These are phyloP conservation scores for Pterocles orientalis DNA, from an alignment of 2,113 vertebrate genomes.

Conservation along the genomic window DNA sequence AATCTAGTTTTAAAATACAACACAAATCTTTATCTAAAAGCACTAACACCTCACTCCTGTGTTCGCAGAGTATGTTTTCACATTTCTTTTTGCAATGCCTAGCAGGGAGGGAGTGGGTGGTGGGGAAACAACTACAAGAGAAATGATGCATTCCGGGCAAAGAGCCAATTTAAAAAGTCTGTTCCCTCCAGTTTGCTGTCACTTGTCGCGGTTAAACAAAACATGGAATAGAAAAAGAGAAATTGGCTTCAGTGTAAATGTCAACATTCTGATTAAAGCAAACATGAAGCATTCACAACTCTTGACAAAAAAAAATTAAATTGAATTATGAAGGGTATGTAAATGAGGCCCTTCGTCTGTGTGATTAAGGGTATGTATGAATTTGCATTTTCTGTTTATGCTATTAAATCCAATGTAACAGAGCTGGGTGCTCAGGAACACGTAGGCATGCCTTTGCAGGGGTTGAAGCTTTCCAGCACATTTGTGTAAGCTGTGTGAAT, in stretches of 20 bases:
- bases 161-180: slow-evolving; percentile 84
- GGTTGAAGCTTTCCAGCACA: background rate
- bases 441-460: background rate
- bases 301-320: slow-evolving; percentile 80
- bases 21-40: slow-evolving; percentile 84
- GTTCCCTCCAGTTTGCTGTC: slow-evolving; percentile 84
- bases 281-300: slow-evolving; percentile 82
- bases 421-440: slow-evolving; percentile 15
- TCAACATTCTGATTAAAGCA: slow-evolving; percentile 88
- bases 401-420: slow-evolving; percentile 43
- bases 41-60: slow-evolving; percentile 78
- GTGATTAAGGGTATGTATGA: slow-evolving; percentile 68
- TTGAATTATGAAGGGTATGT: slow-evolving; percentile 82
- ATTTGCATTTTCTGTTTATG: slow-evolving; percentile 73
- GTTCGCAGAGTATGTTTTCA: slow-evolving; percentile 74
- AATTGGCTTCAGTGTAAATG: slow-evolving; percentile 86
- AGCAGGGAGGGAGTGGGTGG: slow-evolving; percentile 29
- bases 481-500: background rate
- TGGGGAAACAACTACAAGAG: slow-evolving; percentile 73
- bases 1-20: slow-evolving; percentile 85
- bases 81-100: slow-evolving; percentile 73
- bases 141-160: slow-evolving; percentile 82
- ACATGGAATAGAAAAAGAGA: slow-evolving; percentile 81
- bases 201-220: slow-evolving; percentile 84
- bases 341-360: slow-evolving; percentile 71